Evolutionary conservation across 2,113 vertebrate genomes (phyloP), one percentile per base, ranked within the genome.

Genomic region (Ageneiosus marmoratus): DNA sequence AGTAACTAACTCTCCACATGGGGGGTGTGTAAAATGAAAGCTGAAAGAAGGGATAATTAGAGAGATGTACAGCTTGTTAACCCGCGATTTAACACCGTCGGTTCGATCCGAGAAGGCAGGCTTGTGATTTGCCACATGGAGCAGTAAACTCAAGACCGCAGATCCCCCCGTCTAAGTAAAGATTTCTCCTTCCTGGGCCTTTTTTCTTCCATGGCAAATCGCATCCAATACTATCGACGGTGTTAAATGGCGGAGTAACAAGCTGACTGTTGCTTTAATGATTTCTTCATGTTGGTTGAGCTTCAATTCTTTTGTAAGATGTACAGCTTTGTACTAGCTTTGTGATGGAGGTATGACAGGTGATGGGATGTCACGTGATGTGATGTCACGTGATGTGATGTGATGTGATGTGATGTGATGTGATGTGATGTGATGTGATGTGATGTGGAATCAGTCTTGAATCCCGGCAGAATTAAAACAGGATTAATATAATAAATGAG

Each of bases 1-100:
- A 88, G 90, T 76, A 83, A 58, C 77, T 75, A 70, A 81, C 83
- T 44, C 83, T 60, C 84, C 85, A 79, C 80, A 86, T 34, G 50
- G 67, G 41, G 81, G 1, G 48, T 2, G 77, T 16, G 82, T 72
- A 80, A 50, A 88, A 80, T 63, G 29, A 83, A 50, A 72, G 82
- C 81, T 72, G 79, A 67, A 83, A 82, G 83, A 87, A 81, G 76
- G 79, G 76, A 84, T 88, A 88, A 82, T 81, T 85, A 78, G 51
- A 48, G 12, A 34, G 79, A 51, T 81, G 80, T 85, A 70, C 78
- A 73, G 55, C 62, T 81, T 56, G 77, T 60, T 84, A 86, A 79
- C 84, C 87, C 76, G 65, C 73, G 83, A 86, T 85, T 89, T 88
- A 82, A 85, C 82, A 85, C 73, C 83, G 83, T 65, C 79, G 73